phyloP scores from a whole-genome alignment of 2,888 invertebrate genomes.

The Hemistola chrysoprasaria region DNA sequence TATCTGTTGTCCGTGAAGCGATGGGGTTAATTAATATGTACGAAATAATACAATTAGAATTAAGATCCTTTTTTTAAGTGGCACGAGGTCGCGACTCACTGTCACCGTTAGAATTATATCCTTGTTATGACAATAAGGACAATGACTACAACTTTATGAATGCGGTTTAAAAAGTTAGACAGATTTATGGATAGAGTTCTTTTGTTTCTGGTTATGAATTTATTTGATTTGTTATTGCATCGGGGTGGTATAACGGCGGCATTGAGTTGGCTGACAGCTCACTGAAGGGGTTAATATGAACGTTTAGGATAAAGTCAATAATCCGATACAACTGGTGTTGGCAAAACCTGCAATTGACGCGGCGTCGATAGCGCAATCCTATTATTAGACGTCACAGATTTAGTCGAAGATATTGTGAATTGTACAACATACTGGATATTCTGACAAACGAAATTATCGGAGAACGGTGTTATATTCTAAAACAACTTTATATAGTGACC shows the following conservation, averaged over 20 bases:
- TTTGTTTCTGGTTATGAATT: conserved; percentile 72
- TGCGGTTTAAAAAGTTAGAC: conserved; percentile 62
- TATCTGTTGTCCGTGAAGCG: conserved; percentile 70
- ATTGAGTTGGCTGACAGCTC: conserved; percentile 72
- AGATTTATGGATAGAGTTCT: conserved; percentile 64
- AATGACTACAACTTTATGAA: conserved; percentile 45
- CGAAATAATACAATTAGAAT: conserved; percentile 76
- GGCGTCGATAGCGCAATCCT: conserved; percentile 63
- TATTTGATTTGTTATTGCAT: conserved; percentile 62
- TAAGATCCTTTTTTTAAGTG: conserved; percentile 68
- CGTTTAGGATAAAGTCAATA: conserved; percentile 78
- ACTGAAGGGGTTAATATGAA: conserved; percentile 79
- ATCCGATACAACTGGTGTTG: conserved; percentile 77
- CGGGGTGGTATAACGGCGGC: conserved; percentile 53
- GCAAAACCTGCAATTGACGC: conserved; percentile 76
- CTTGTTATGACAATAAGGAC: conserved; percentile 70
- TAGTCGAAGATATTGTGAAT: not conserved
- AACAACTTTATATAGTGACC: conserved; percentile 20
- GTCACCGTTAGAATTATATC: conserved; percentile 75
- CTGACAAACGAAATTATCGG: no score
- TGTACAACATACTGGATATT: not conserved
- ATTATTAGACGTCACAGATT: conserved; percentile 17
- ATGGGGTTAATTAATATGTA: conserved; percentile 82
- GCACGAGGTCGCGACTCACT: conserved; percentile 76
- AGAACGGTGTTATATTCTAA: no score